Percentiles rank a stretch among this genome's conserved stretches.
Conservation (phyloP, 2,797 vertebrate species). For the Vireo griseus region DNA sequence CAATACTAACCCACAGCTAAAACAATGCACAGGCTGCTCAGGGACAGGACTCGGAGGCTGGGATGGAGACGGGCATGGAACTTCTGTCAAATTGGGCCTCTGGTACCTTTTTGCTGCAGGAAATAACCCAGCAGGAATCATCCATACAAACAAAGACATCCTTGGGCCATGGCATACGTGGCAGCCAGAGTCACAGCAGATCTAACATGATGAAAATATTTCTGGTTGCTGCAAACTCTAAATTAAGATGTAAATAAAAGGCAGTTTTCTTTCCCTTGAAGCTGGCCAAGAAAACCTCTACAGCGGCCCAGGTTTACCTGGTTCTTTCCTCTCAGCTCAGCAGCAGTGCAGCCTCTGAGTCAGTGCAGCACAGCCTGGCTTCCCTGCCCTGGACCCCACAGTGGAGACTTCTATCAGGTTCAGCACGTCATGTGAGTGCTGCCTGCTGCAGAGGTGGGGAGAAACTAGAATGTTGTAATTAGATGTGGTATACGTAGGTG, state of each 20-base stretch:
- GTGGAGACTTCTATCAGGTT: rapidly evolving
- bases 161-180: rapidly evolving
- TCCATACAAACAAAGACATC: not conserved
- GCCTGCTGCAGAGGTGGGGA: not conserved
- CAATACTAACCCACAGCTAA: not conserved
- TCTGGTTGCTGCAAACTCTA: not conserved
- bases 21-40: not conserved
- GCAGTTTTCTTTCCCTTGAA: not conserved
- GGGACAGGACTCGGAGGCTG: rapidly evolving
- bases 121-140: not conserved
- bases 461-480: not conserved
- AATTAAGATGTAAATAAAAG: not conserved
- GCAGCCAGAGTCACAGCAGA: not conserved
- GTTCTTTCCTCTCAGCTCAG: not conserved
- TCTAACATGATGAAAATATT: not conserved
- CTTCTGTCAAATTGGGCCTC: not conserved
- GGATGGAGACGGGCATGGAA: not conserved
- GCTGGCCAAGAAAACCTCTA: not conserved
- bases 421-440: rapidly evolving
- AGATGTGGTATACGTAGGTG: not conserved
- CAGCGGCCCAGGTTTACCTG: not conserved
- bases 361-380: rapidly evolving
- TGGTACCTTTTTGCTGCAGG: not conserved
- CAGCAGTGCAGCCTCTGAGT: not conserved
- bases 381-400: rapidly evolving